Conservation (phyloP, 1,140 invertebrate species). For the Atopsyche davidsoni region DNA sequence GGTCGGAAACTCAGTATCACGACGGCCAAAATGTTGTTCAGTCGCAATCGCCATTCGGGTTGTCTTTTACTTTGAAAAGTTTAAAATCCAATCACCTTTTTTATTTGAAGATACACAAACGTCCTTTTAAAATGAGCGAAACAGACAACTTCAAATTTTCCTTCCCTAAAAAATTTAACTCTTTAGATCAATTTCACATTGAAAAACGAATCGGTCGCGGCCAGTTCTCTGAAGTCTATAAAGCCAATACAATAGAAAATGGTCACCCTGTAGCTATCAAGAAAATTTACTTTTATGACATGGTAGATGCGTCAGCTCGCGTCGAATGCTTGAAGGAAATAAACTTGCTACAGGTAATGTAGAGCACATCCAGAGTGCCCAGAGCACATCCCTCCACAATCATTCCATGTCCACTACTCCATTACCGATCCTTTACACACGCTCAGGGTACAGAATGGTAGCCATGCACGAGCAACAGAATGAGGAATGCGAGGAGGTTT, state of each 20-base stretch:
- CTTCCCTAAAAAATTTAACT: slow-evolving; percentile 1
- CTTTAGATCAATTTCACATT: slow-evolving; percentile 17
- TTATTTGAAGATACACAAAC: no score
- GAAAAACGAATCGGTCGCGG: slow-evolving; percentile 25
- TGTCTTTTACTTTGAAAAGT: neutral
- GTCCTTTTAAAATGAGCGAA: neutral
- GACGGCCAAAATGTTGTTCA: no score
- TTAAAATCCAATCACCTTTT: no score
- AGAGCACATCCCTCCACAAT: no score
- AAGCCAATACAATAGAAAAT: slow-evolving; percentile 9
- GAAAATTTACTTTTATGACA: slow-evolving; percentile 27
- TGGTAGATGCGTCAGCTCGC: slow-evolving; percentile 21
- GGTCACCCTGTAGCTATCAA: slow-evolving; percentile 23
- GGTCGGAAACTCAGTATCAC: no score
- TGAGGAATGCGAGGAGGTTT: no score
- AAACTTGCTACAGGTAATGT: slow-evolving; percentile 28
- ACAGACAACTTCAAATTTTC: no score
- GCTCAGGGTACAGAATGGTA: no score
- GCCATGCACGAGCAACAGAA: no score
- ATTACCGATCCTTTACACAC: no score
- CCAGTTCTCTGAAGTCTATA: slow-evolving; percentile 28
- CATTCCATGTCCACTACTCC: no score
- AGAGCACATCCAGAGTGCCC: no score
- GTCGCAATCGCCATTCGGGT: neutral
- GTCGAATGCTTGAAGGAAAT: slow-evolving; percentile 28